Percentiles rank a stretch among this genome's conserved stretches.
phyloP scores from a whole-genome alignment of 23 tunicate species.

The Botrylloides violaceus region DNA sequence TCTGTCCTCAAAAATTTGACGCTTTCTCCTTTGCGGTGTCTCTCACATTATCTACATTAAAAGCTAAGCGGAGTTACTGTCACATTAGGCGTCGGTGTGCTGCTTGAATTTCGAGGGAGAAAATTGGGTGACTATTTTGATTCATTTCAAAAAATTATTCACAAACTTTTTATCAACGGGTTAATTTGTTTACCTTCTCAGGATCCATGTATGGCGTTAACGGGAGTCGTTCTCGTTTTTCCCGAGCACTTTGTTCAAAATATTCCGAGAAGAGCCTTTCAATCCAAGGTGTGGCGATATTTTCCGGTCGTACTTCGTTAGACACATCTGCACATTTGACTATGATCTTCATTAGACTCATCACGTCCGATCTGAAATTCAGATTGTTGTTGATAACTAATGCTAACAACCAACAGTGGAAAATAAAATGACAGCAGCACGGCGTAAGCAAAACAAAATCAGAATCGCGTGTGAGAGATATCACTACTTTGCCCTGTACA shows the following conservation, averaged over 20 bases:
- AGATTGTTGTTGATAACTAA: too few species aligned
- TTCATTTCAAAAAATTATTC: not conserved
- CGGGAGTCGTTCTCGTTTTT: conserved; percentile 68
- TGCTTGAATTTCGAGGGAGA: not conserved
- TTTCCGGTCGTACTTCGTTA: conserved; percentile 88
- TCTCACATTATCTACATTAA: not conserved
- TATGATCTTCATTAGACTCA: conserved; percentile 67
- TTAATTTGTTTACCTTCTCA: conserved; percentile 51
- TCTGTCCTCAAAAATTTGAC: not conserved
- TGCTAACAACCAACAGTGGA: too few species aligned
- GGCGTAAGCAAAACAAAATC: too few species aligned
- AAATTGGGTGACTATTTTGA: too few species aligned
- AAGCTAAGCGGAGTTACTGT: not conserved
- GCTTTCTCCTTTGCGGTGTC: not conserved
- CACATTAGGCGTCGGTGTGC: not conserved
- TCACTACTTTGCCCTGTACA: too few species aligned
- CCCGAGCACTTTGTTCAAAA: conserved; percentile 74
- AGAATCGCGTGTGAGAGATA: too few species aligned
- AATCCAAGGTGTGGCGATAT: conserved; percentile 88
- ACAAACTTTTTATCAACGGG: not conserved
- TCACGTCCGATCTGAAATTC: conserved; percentile 55
- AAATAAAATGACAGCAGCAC: too few species aligned
- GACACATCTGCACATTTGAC: conserved; percentile 95
- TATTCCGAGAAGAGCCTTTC: conserved; percentile 79
- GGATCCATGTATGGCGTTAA: conserved; percentile 91